These are phyloP conservation scores for Andrena camellia DNA, from an alignment of 2,888 invertebrate genomes.

Conservation along the genomic window DNA sequence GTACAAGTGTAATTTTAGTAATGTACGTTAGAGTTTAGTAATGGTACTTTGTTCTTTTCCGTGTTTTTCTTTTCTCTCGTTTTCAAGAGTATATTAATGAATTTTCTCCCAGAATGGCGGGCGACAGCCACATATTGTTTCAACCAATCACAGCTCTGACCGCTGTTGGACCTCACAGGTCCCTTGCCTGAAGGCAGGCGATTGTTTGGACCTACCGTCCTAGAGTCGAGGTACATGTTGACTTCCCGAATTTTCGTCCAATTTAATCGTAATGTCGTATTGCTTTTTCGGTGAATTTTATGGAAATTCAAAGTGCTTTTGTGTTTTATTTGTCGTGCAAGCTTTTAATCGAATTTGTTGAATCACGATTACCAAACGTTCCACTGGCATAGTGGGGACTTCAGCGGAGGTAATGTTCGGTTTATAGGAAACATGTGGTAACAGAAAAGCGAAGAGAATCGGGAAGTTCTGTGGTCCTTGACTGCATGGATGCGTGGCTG, in stretches of 20 bases:
- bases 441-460: constrained; percentile 22
- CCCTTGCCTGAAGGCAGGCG: constrained; percentile 85
- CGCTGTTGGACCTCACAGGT: constrained; percentile 85
- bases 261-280: not conserved
- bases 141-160: constrained; percentile 85
- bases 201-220: constrained; percentile 86
- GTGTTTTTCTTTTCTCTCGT: not conserved
- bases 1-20: not conserved
- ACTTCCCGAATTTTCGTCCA: constrained; percentile 53
- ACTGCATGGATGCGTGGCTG: constrained; percentile 83
- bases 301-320: not conserved
- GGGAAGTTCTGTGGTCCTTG: constrained; percentile 66
- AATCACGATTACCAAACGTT: not conserved
- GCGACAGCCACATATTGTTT: constrained; percentile 84
- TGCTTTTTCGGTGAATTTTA: not conserved
- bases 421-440: not conserved
- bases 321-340: not conserved
- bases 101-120: constrained; percentile 75
- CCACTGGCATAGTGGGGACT: not conserved
- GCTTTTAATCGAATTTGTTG: not conserved
- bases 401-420: not conserved
- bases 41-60: not conserved
- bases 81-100: constrained; percentile 14
- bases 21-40: not conserved
- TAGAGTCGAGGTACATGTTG: constrained; percentile 72